Conservation (phyloP, 2,888 invertebrate species). For the Pterobdella sp. region DNA sequence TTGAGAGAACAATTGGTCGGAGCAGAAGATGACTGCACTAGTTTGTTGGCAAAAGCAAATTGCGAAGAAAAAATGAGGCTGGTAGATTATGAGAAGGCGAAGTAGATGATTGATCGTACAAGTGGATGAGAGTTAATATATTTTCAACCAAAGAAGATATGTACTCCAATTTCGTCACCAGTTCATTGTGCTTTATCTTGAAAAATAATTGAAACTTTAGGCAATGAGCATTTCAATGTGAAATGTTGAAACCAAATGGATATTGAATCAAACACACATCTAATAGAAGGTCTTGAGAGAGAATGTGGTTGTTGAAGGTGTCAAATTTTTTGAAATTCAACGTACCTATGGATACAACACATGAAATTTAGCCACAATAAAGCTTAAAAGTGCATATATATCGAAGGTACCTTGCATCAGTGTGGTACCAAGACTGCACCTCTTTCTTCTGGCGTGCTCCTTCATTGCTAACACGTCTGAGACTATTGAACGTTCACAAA, state of each 20-base stretch:
- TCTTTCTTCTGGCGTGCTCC: background rate
- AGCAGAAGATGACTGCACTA: background rate
- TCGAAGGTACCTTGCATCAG: slow-evolving; percentile 1
- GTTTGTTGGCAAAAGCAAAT: too few species aligned
- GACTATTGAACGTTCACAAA: background rate
- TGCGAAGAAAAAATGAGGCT: background rate
- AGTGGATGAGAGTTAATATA: slow-evolving; percentile 66
- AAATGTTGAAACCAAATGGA: background rate
- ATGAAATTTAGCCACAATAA: too few species aligned
- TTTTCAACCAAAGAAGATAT: slow-evolving; percentile 89
- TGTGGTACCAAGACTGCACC: background rate
- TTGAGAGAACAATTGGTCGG: background rate
- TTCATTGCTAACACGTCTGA: slow-evolving; percentile 7
- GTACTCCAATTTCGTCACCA: slow-evolving; percentile 90
- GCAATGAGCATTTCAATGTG: background rate
- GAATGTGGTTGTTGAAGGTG: slow-evolving; percentile 11
- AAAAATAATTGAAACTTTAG: background rate
- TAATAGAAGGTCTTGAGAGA: slow-evolving; percentile 1
- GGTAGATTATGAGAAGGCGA: background rate
- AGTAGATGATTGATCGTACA: slow-evolving; percentile 48
- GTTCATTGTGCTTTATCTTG: slow-evolving; percentile 48
- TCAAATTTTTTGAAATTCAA: slow-evolving; percentile 1
- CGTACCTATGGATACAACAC: too few species aligned
- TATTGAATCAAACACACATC: background rate
- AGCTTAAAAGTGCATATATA: too few species aligned